Base-by-base conservation (phyloP, 1,140 invertebrate species). In the Eriosoma lanigerum region DNA sequence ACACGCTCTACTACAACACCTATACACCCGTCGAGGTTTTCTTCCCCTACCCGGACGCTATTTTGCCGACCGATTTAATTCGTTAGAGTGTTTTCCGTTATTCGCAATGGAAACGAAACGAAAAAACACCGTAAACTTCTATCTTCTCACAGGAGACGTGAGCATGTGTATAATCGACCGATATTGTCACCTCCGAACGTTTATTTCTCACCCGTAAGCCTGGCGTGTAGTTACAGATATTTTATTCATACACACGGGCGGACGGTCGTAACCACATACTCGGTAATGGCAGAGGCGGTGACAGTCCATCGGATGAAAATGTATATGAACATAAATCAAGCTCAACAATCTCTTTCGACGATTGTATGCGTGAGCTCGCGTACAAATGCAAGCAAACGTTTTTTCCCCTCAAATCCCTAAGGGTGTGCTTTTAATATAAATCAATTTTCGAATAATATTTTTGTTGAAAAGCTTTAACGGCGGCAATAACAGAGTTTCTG, bases 31-130 rank as follows among this genome's bases (percentile, higher is more conserved):
- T 48, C 46, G 8, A 38, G 32, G 8, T 38, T 38, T n/a, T 38
- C 32, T 12, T 1, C 32, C 8, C 32, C 32, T 4, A 38, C 3
- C 32, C 3, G 32, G 32, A 38, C 32, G 32, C 32, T 38, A 38
- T 38, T 38, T 38, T 62, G 19, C 29, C 52, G 13, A 24, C n/a
- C 52, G n/a, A 58, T 76, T 76, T 58, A 76, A 76, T 76, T 76
- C 38, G 72, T 76, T 58, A 24, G 32, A 75, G 52, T 76, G 52
- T 76, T 76, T 76, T 76, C 50, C 54, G 52, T 76, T 44, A 58
- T 72, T 72, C 26, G 32, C 32, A 38, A 38, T 19, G 17, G 10
- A 29, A 32, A n/a, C 46, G n/a, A 62, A 64, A n/a, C 15, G 19
- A 1, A 19, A 9, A 32, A 19, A 44, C 32, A 66, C 19, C 50